Evolutionary conservation across 2,888 invertebrate species (phyloP).

Genomic region (Tholera decimalis): DNA sequence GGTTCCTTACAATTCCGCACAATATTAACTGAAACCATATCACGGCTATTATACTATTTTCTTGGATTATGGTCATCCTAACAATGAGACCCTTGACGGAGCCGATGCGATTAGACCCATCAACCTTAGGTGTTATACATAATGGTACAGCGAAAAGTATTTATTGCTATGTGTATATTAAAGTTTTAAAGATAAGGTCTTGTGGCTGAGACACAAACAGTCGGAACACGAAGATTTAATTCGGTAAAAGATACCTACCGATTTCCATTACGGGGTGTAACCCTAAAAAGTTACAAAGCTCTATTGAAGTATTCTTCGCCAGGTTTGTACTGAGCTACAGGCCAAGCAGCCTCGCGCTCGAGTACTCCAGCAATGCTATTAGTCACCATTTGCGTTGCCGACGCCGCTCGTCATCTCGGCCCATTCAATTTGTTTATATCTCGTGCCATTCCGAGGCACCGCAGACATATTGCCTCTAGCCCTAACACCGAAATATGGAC

Average conservation of each 20-base stretch:
- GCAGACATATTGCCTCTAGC: constrained; percentile 79
- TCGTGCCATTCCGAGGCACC: constrained; percentile 89
- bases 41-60: no score
- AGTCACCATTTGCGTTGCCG: constrained; percentile 88
- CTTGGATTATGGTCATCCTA: no score
- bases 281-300: neutral
- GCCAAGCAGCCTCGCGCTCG: constrained; percentile 39
- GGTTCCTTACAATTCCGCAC: no score
- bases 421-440: constrained; percentile 91
- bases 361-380: constrained; percentile 73
- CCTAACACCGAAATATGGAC: constrained; percentile 88
- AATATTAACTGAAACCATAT: no score
- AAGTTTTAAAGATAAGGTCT: neutral
- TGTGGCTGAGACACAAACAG: neutral
- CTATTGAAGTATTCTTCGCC: neutral
- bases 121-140: no score
- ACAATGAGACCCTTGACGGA: no score
- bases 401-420: constrained; percentile 84
- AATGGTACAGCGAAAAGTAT: no score
- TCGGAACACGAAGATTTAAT: neutral
- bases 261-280: no score
- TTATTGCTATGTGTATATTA: neutral
- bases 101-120: no score
- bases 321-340: constrained; percentile 11
- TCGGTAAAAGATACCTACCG: neutral